phyloP scores from a whole-genome alignment of 1,140 invertebrate species.

The Antheraea pernyi region DNA sequence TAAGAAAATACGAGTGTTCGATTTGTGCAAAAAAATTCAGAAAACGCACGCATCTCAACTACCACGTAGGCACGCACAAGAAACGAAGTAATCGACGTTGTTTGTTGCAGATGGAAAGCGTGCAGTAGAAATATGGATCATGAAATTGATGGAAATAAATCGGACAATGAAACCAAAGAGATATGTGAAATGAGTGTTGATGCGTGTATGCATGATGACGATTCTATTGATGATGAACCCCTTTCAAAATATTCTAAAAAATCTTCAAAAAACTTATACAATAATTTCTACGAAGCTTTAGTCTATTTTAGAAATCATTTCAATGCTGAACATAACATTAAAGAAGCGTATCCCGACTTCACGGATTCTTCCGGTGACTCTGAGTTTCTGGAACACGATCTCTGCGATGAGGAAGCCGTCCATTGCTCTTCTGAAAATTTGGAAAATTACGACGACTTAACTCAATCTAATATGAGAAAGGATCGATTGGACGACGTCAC shows the following conservation, averaged over 20 bases:
- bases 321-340: conserved; percentile 32
- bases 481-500: conserved; percentile 52
- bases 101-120: conserved; percentile 63
- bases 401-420: neutral
- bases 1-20: conserved; percentile 74
- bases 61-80: conserved; percentile 50
- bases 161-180: neutral
- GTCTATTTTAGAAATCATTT: conserved; percentile 57
- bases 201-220: neutral
- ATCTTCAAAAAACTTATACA: conserved; percentile 32
- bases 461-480: conserved; percentile 45
- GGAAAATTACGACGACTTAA: conserved; percentile 54
- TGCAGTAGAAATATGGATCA: neutral
- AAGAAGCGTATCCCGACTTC: conserved; percentile 33
- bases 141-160: neutral
- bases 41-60: conserved; percentile 52
- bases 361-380: conserved; percentile 39
- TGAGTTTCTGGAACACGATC: conserved; percentile 21
- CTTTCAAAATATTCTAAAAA: conserved; percentile 37
- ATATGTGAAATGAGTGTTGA: neutral
- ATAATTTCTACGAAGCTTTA: conserved; percentile 51
- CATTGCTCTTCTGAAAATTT: conserved; percentile 16
- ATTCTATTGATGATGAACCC: conserved; percentile 45
- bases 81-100: conserved; percentile 26
- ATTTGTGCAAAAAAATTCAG: conserved; percentile 76